Conservation (phyloP, 2,888 invertebrate genomes). For the Tiliacea aurago region DNA sequence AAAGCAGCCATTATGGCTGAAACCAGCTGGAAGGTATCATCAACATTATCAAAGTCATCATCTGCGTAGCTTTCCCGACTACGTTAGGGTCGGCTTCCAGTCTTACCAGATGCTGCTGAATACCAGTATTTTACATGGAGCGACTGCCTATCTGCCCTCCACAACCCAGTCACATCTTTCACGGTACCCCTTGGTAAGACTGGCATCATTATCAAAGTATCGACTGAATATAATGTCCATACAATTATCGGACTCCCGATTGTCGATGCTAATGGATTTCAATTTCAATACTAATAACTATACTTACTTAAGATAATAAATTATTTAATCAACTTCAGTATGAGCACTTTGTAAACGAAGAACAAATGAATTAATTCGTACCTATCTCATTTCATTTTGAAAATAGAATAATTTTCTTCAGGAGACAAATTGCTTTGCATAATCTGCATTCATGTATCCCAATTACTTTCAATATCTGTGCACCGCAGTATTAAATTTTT, state of each 20-base stretch:
- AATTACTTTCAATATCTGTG: conserved; percentile 16
- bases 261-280: not conserved
- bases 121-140: too few species aligned
- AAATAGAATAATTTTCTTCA: not conserved
- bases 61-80: not conserved
- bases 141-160: too few species aligned
- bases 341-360: not conserved
- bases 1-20: not conserved
- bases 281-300: too few species aligned
- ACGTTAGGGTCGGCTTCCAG: not conserved
- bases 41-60: too few species aligned
- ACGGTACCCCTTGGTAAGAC: not conserved
- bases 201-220: not conserved
- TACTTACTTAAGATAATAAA: too few species aligned
- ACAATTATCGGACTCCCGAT: not conserved
- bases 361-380: not conserved
- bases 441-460: not conserved
- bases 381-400: not conserved
- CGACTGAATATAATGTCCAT: not conserved
- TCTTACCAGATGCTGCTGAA: too few species aligned
- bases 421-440: conserved; percentile 1
- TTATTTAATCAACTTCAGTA: not conserved
- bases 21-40: not conserved
- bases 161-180: too few species aligned
- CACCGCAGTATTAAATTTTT: conserved; percentile 25